A percentile compares a stretch with the other conserved stretches of the same genome.
These are phyloP conservation scores for Pygmarrhopalites habei DNA, from an alignment of 1,140 invertebrate genomes.

Conservation along the genomic window DNA sequence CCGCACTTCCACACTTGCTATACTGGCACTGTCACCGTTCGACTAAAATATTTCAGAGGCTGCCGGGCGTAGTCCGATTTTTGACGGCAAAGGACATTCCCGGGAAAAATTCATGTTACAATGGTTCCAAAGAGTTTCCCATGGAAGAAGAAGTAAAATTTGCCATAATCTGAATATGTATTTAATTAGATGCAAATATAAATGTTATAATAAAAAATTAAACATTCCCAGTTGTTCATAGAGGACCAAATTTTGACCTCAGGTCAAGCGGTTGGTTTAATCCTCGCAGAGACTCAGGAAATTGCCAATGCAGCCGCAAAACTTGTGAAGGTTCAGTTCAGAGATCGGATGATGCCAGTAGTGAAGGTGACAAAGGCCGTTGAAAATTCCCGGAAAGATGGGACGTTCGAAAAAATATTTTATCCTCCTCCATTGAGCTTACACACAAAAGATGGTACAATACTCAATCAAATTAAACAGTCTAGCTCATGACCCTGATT, in stretches of 20 bases:
- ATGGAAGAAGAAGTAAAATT: slow-evolving; percentile 28
- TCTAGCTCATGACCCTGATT: neutral
- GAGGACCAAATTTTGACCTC: slow-evolving; percentile 42
- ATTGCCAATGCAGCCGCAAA: slow-evolving; percentile 56
- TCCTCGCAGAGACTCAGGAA: slow-evolving; percentile 55
- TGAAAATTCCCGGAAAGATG: slow-evolving; percentile 17
- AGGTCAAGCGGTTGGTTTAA: slow-evolving; percentile 63
- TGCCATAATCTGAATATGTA: slow-evolving; percentile 42
- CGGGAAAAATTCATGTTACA: slow-evolving; percentile 38
- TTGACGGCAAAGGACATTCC: slow-evolving; percentile 46
- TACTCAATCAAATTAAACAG: neutral
- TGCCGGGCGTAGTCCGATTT: slow-evolving; percentile 44
- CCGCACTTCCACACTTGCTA: too few species aligned
- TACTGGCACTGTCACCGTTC: too few species aligned
- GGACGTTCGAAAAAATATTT: slow-evolving; percentile 5
- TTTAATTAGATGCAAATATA: slow-evolving; percentile 52
- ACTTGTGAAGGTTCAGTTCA: slow-evolving; percentile 60
- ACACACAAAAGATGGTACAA: slow-evolving; percentile 41
- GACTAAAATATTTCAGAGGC: too few species aligned
- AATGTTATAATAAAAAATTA: slow-evolving; percentile 45
- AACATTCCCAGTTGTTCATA: slow-evolving; percentile 42
- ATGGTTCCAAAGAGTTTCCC: slow-evolving; percentile 3
- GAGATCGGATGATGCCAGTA: slow-evolving; percentile 44
- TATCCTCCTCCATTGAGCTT: neutral
- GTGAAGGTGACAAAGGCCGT: slow-evolving; percentile 42